Percentiles rank a stretch among this genome's conserved stretches.
Conservation (phyloP, 2,888 invertebrate genomes). For the Acrobasis suavella region DNA sequence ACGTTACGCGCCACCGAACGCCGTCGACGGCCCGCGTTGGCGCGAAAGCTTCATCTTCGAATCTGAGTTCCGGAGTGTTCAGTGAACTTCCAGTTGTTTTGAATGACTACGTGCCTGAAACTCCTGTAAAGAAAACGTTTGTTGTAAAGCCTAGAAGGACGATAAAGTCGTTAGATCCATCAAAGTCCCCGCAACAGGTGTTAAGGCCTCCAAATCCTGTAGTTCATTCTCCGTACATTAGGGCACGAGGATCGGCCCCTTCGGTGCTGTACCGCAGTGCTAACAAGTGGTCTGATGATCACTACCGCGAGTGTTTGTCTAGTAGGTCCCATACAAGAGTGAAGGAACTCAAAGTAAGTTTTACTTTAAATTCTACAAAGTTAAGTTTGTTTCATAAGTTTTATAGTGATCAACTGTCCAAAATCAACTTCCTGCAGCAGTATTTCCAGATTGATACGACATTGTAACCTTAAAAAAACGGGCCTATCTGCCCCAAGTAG, state of each 20-base stretch:
- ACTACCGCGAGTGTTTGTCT: slow-evolving; percentile 55
- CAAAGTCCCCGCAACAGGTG: slow-evolving; percentile 46
- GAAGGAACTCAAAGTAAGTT: slow-evolving; percentile 63
- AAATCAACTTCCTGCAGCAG: no score
- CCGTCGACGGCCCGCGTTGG: slow-evolving; percentile 55
- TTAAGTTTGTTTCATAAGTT: no score
- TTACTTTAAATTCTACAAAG: neutral
- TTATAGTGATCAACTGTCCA: no score
- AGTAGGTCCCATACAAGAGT: slow-evolving; percentile 62
- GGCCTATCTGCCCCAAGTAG: no score
- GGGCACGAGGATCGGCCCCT: slow-evolving; percentile 52
- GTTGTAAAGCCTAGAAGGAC: slow-evolving; percentile 67
- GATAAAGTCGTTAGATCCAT: slow-evolving; percentile 61
- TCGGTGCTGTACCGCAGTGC: slow-evolving; percentile 41
- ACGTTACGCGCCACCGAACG: slow-evolving; percentile 60
- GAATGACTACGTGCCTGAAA: slow-evolving; percentile 58
- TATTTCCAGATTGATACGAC: no score
- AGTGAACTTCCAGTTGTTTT: slow-evolving; percentile 67
- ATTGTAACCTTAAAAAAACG: no score
- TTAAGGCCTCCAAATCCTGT: slow-evolving; percentile 33
- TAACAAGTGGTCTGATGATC: slow-evolving; percentile 51
- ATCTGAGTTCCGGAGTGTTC: slow-evolving; percentile 52
- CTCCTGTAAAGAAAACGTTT: slow-evolving; percentile 43
- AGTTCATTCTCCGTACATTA: slow-evolving; percentile 39
- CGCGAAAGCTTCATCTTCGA: slow-evolving; percentile 66